A percentile compares a stretch with the other conserved stretches of the same genome.
phyloP scores from a whole-genome alignment of 2,888 invertebrate species.

The Onthophagus sagittarius region DNA sequence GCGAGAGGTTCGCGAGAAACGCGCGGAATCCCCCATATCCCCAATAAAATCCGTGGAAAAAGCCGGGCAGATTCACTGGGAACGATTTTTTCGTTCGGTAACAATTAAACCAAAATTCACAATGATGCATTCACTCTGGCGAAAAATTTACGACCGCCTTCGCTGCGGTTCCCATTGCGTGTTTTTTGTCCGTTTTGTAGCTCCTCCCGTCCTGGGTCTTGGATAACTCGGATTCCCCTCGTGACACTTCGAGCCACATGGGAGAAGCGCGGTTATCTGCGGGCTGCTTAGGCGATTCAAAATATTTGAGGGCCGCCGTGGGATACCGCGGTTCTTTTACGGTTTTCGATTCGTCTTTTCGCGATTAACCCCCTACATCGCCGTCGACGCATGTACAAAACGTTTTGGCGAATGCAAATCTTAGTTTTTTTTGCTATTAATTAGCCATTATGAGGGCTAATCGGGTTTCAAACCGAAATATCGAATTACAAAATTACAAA shows the following conservation, averaged over 20 bases:
- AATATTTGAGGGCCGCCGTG: neutral
- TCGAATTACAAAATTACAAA: neutral
- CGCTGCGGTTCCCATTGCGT: neutral
- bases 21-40: neutral
- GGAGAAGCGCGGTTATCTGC: neutral
- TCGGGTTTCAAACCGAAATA: neutral
- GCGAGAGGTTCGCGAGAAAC: constrained; percentile 4
- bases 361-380: neutral
- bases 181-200: neutral
- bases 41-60: constrained; percentile 3
- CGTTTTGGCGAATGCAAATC: neutral
- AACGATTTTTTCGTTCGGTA: constrained; percentile 6
- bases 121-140: constrained; percentile 11
- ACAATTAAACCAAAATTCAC: constrained; percentile 12
- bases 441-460: neutral
- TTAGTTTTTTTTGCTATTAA: neutral
- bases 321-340: neutral
- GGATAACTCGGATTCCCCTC: neutral
- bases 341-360: neutral
- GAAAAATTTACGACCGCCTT: constrained; percentile 10
- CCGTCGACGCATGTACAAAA: neutral
- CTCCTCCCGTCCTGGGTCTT: neutral
- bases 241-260: neutral
- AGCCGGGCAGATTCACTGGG: constrained; percentile 12
- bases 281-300: neutral